These are phyloP conservation scores for Automeris io DNA, from an alignment of 2,888 invertebrate genomes.

Conservation along the genomic window DNA sequence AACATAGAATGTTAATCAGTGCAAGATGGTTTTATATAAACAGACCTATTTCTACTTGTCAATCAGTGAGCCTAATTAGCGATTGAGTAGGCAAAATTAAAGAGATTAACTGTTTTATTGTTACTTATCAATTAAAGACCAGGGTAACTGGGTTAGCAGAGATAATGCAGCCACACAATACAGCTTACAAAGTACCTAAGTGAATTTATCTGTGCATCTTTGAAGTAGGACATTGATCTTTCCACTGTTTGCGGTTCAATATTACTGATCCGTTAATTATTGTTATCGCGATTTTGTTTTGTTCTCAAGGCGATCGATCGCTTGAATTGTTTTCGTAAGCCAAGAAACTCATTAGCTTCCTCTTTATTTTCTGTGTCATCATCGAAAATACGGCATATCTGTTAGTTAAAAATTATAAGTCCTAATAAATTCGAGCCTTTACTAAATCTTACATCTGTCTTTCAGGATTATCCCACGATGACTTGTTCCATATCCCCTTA, in stretches of 20 bases:
- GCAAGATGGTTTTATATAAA: not conserved
- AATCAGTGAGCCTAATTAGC: not conserved
- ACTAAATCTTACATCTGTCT: no score
- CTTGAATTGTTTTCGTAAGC: no score
- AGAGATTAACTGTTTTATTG: constrained; percentile 5
- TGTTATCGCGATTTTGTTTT: no score
- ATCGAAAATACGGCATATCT: no score
- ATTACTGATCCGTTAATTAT: not conserved
- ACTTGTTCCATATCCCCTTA: no score
- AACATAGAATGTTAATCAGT: not conserved
- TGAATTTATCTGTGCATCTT: constrained; percentile 6
- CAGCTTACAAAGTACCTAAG: constrained; percentile 1
- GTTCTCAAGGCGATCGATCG: no score
- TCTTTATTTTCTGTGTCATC: no score
- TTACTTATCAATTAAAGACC: not conserved
- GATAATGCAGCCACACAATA: constrained; percentile 7
- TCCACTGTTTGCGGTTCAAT: not conserved
- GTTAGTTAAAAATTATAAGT: no score
- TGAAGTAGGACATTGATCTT: constrained; percentile 7
- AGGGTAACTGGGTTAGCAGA: constrained; percentile 3
- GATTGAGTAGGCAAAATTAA: constrained; percentile 1
- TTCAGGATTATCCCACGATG: no score
- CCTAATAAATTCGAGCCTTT: no score
- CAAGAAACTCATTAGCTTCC: no score
- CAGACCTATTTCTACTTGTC: not conserved